phyloP scores from a whole-genome alignment of 2,113 vertebrate species.

The Scophthalmus maximus region DNA sequence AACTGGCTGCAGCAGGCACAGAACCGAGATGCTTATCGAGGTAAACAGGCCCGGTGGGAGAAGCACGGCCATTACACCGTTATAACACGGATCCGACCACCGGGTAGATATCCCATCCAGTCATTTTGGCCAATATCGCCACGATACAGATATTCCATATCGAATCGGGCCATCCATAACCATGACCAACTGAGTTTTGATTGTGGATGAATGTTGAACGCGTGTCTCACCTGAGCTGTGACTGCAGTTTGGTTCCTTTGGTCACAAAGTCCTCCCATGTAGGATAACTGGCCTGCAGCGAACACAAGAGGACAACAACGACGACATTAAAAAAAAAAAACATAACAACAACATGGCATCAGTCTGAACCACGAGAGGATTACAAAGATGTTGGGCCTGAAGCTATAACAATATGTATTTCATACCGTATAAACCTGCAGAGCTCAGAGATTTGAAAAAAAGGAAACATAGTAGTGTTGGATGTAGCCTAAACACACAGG shows the following conservation, averaged over 20 bases:
- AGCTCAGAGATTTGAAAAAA: too few relatives aligned
- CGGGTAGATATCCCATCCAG: too few relatives aligned
- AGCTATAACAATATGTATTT: not conserved
- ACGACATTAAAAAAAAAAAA: not conserved
- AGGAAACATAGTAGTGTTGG: too few relatives aligned
- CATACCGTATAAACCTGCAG: too few relatives aligned
- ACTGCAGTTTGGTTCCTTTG: conserved; percentile 87
- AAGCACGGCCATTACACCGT: conserved; percentile 31
- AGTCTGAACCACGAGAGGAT: not conserved
- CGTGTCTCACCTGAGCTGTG: conserved; percentile 84
- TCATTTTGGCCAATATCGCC: too few relatives aligned
- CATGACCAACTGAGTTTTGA: not conserved
- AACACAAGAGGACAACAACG: conserved; percentile 11
- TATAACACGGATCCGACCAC: too few relatives aligned
- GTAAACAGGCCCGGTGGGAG: conserved; percentile 48
- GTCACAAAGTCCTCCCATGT: conserved; percentile 88
- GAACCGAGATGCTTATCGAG: conserved; percentile 58
- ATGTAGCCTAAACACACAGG: too few relatives aligned
- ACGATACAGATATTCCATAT: too few relatives aligned
- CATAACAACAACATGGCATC: not conserved
- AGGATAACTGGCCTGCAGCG: conserved; percentile 85
- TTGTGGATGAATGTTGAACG: not conserved
- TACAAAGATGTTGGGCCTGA: not conserved
- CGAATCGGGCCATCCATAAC: too few relatives aligned
- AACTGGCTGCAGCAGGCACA: conserved; percentile 40